Evolutionary conservation across 2,888 invertebrate genomes (phyloP), one percentile per base, ranked within the genome.

Genomic region (Xestia rhomboidea): DNA sequence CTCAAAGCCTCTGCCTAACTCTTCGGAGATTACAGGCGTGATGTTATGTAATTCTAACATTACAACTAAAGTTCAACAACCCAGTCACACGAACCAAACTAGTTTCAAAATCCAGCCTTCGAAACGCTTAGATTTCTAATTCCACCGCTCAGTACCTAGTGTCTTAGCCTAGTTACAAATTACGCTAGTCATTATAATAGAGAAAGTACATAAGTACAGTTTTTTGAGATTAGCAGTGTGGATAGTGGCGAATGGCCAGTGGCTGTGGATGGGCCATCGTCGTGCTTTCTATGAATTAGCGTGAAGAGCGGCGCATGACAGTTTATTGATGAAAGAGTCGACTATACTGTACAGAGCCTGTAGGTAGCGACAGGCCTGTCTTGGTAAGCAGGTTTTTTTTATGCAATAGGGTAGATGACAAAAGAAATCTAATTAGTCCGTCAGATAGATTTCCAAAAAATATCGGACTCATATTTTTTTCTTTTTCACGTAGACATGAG

Each of bases 131-230:
- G 74, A 67, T 85, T 83, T 83, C 85, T 78, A 85, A 83, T 85
- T 85, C 69, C n/a, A 15, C 2, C 70, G 67, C 73, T 46, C 72
- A 51, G 57, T 77, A 77, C 70, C n/a, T n/a, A n/a, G n/a, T 57
- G 8, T 4, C 68, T 60, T 34, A 74, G 30, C 85, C 78, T 74
- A 69, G 71, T 78, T 85, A 83, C 78, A 63, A 78, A 85, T 82
- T 83, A 81, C 71, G 64, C 49, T 7, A 51, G 41, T 67, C 44
- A 85, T 83, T 85, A 85, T 74, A 83, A 85, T 74, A 60, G 44
- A 57, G 83, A 82, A 85, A 82, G 85, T 69, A 21, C 24, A 21
- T 34, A n/a, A n/a, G n/a, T n/a, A 44, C 18, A n/a, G 13, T 68
- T 82, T 27, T 78, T 81, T 75, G 72, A 85, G 82, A 82, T 84